Base-by-base conservation (phyloP, 1,140 invertebrate species). In the Vanessa tameamea region DNA sequence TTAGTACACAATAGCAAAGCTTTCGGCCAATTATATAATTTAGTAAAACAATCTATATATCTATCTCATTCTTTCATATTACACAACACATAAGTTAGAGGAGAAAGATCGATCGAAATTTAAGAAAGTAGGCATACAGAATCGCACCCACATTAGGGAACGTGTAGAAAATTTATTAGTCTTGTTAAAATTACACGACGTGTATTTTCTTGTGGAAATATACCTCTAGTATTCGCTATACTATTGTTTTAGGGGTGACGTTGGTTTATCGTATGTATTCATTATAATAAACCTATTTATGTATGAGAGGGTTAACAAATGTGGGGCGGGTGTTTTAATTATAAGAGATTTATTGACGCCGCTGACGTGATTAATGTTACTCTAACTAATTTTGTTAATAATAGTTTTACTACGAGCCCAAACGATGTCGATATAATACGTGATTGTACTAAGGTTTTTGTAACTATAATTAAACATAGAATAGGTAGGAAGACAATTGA, bases 1-100 rank as follows among this genome's bases (percentile, higher is more conserved):
- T 78, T 73, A 77, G 57, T 72, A 59, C 57, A 37, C 51, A 51
- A 66, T 72, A 64, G 47, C 53, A 14, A 37, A 51, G 50, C 63
- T 72, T 47, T 50, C 59, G 51, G 48, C 53, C 70, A 66, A 72
- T 72, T 64, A 57, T 63, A 37, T 67, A 48, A 47, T 67, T 53
- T 26, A 59, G 11, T 20, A 13, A 26, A 59, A 59, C 20, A 0
- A 59, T 23, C 31, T 26, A 3, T 59, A 59, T 59, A 59, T 26
- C 55, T 26, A n/a, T 59, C 23, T 14, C 20, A 13, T 12, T 59
- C 55, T 31, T 26, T 59, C 14, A 11, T 11, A 59, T 14, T 11
- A 59, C 20, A 26, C 14, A 59, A 26, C 14, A 59, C 23, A 26
- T 59, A 59, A 31, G 55, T 59, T 59, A 23, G 55, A 59, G 23